Conservation (phyloP, 1,140 invertebrate species). For the Copidosoma floridanum region DNA sequence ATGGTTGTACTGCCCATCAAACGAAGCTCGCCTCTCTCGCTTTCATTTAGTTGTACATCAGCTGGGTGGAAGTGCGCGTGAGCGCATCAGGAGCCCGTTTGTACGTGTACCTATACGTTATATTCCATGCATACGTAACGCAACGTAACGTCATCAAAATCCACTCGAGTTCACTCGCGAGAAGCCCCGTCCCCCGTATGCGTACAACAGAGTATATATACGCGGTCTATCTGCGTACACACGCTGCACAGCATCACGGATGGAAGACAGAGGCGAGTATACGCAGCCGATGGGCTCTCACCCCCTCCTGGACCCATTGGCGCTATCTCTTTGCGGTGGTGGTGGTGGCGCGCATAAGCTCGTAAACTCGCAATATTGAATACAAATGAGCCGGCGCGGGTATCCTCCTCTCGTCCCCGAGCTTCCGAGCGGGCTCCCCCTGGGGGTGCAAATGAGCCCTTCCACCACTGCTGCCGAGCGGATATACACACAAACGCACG, state of each 20-base stretch:
- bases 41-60: neutral
- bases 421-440: constrained; percentile 24
- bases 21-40: neutral
- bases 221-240: too few relatives aligned
- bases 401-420: constrained; percentile 24
- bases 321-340: constrained; percentile 34
- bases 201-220: too few relatives aligned
- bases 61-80: neutral
- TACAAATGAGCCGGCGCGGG: constrained; percentile 51
- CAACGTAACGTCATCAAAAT: constrained; percentile 49
- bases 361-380: constrained; percentile 59
- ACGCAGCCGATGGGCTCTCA: too few relatives aligned
- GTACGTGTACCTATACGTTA: too few relatives aligned
- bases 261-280: too few relatives aligned
- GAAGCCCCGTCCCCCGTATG: constrained; percentile 40
- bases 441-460: constrained; percentile 50
- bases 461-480: neutral
- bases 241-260: too few relatives aligned
- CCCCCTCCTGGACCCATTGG: constrained; percentile 14
- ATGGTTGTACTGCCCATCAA: too few relatives aligned
- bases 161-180: constrained; percentile 47
- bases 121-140: constrained; percentile 51
- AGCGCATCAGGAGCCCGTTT: constrained; percentile 5
- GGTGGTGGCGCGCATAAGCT: constrained; percentile 52
- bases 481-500: too few relatives aligned